Evolutionary conservation across 1,140 invertebrate genomes (phyloP).

Genomic region (Antheraea pernyi): DNA sequence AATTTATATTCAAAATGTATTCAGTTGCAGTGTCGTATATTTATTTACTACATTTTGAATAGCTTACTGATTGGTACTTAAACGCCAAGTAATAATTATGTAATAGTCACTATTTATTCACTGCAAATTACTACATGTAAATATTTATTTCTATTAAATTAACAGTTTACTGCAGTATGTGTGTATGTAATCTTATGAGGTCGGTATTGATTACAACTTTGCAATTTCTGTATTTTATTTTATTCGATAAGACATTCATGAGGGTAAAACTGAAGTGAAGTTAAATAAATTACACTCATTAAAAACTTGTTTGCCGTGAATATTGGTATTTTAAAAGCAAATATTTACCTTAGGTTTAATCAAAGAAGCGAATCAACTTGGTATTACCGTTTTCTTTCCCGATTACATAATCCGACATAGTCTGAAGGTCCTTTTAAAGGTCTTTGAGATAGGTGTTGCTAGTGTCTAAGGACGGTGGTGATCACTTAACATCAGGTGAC

Average conservation of each 20-base stretch:
- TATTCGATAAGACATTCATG: neutral
- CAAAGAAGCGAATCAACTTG: neutral
- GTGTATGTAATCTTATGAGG: neutral
- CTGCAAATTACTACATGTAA: neutral
- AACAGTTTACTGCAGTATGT: neutral
- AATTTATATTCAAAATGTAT: neutral
- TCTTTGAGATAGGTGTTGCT: slow-evolving; percentile 6
- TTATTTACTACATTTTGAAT: neutral
- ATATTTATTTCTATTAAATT: neutral
- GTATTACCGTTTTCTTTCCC: slow-evolving; percentile 2
- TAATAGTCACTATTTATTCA: neutral
- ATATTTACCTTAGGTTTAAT: neutral
- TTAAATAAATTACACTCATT: neutral
- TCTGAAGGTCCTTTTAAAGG: slow-evolving; percentile 9
- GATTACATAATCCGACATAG: neutral
- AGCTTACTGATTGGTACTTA: neutral
- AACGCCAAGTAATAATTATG: neutral
- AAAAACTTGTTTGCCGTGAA: neutral
- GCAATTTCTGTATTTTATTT: neutral
- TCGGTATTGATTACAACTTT: neutral
- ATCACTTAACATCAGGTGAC: no score
- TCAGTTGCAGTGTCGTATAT: neutral
- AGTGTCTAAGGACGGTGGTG: no score
- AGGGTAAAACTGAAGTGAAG: neutral
- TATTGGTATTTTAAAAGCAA: neutral